These are phyloP conservation scores for Clitarchus hookeri DNA, from an alignment of 2,888 invertebrate genomes.

Conservation along the genomic window DNA sequence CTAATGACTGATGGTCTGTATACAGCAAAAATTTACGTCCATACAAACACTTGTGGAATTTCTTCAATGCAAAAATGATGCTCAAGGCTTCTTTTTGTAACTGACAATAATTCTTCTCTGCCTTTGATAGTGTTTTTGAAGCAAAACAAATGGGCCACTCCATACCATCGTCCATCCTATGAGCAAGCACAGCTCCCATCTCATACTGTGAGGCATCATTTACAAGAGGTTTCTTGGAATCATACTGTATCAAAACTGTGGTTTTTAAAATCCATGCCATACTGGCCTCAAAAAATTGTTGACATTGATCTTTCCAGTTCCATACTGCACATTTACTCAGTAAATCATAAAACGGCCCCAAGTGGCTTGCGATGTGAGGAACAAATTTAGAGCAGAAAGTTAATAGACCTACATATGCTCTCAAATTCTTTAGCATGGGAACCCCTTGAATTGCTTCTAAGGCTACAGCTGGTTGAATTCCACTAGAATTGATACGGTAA, in stretches of 20 bases:
- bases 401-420: conserved; percentile 43
- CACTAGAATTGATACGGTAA: background rate
- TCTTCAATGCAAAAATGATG: conserved; percentile 45
- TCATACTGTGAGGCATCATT: conserved; percentile 49
- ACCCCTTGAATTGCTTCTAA: background rate
- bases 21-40: conserved; percentile 46
- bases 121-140: conserved; percentile 42
- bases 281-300: too few species aligned
- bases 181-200: conserved; percentile 44
- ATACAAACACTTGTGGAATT: conserved; percentile 44
- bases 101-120: conserved; percentile 46
- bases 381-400: conserved; percentile 27
- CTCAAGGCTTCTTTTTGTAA: conserved; percentile 46
- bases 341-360: too few species aligned
- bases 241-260: too few species aligned
- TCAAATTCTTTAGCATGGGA: conserved; percentile 37
- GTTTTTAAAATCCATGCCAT: too few species aligned
- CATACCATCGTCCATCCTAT: conserved; percentile 37
- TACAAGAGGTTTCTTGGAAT: conserved; percentile 37
- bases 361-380: background rate
- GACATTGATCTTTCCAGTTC: too few species aligned
- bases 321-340: too few species aligned
- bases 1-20: conserved; percentile 53
- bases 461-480: background rate
- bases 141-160: conserved; percentile 44